Conservation (phyloP, 2,113 vertebrate genomes). For the Dicrurus megarhynchus region DNA sequence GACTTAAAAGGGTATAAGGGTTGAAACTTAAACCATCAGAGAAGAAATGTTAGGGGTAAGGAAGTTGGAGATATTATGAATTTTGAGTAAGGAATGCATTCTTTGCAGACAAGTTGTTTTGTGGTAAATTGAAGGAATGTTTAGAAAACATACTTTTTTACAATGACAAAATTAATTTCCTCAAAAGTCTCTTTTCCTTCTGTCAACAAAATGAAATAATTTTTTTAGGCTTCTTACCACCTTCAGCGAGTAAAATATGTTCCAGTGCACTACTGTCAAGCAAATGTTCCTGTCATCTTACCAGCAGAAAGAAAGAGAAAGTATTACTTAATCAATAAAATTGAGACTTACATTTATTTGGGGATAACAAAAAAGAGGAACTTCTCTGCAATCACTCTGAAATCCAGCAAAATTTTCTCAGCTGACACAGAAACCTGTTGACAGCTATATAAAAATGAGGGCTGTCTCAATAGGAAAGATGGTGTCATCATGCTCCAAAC, state of each 20-base stretch:
- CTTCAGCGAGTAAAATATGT: background rate
- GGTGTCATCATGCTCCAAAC: background rate
- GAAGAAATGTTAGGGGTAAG: background rate
- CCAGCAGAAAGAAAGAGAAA: background rate
- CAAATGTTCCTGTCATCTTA: background rate
- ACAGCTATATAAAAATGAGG: background rate
- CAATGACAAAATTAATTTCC: slow-evolving; percentile 2
- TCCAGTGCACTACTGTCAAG: background rate
- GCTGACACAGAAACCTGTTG: background rate
- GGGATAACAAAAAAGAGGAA: background rate
- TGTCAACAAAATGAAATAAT: background rate
- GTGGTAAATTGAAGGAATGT: background rate
- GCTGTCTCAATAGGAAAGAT: background rate
- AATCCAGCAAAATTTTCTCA: background rate
- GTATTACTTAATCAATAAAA: background rate
- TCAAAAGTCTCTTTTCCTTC: slow-evolving; percentile 19
- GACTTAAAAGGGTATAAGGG: background rate
- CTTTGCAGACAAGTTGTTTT: background rate
- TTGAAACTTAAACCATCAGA: background rate
- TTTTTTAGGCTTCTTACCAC: background rate
- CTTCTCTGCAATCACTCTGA: background rate
- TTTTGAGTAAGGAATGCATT: background rate
- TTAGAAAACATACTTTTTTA: background rate
- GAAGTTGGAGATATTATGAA: background rate
- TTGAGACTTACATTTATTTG: background rate